Evolutionary conservation across 92 coral and sea anemone genomes (phyloP), one percentile per base, ranked within the genome.

Genomic region (Parazoanthus atlanticus): DNA sequence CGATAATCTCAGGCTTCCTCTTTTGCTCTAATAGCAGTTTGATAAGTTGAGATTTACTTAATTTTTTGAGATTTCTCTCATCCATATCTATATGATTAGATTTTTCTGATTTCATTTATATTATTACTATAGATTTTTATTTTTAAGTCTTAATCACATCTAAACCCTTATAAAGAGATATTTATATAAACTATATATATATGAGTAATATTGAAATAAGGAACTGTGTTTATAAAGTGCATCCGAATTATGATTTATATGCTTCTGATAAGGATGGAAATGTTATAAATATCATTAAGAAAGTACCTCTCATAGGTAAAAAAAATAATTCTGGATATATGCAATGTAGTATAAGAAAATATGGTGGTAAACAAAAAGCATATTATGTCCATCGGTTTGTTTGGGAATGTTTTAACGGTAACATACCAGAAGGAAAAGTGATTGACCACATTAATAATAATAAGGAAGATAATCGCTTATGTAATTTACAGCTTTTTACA

Each of bases 361-460:
- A 85, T 66, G 43, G 88, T 67, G 73, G 88, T 32, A 64, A 84
- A 66, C 78, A 25, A 32, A 84, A 84, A 70, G 29, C 36, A 3
- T 84, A 84, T 84, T 12, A 2, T 0, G 74, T 67, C 49, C 93
- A 91, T 61, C 52, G 91, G 6, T 91, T 91, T 64, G 86, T 91
- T 32, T 91, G 91, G 91, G 93, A 91, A 58, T 88, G 93, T 65
- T 82, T 54, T 40, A 91, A 81, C 3, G 73, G 79, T 67, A 21
- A 52, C 12, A 90, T 91, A 6, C 43, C 88, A 49, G 70, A 88
- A 46, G 88, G 81, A 0, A 52, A 71, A 54, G 88, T 80, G 31
- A 91, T 88, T 73, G 88, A 91, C 30, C 93, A 91, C 43, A 76
- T 91, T 10, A 88, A 91, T 82, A 74, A 88, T 40, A 33, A 38